These are phyloP conservation scores for Oncorhynchus mykiss DNA, from an alignment of 2,113 vertebrate species.

Conservation along the genomic window DNA sequence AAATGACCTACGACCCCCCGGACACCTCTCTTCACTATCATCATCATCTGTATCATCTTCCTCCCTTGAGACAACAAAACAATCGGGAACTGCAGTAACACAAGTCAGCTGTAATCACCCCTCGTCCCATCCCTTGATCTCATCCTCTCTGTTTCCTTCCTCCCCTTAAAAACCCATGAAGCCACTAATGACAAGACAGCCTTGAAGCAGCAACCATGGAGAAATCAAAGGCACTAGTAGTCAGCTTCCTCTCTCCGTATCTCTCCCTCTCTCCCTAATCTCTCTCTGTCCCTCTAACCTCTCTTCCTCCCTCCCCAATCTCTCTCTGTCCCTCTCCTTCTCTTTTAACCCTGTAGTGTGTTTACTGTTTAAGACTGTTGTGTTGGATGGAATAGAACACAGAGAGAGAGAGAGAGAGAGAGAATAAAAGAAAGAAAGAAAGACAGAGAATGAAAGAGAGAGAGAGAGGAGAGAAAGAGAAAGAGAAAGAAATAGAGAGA, in stretches of 20 bases:
- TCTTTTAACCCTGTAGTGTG: background rate
- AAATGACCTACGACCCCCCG: constrained; percentile 41
- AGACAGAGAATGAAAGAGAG: background rate
- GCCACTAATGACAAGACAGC: constrained; percentile 52
- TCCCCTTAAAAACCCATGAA: constrained; percentile 19
- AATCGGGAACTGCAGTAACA: constrained; percentile 33
- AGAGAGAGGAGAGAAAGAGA: background rate
- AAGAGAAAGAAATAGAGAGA: background rate
- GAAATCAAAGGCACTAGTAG: constrained; percentile 38
- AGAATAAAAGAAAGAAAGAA: background rate
- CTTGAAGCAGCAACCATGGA: constrained; percentile 43
- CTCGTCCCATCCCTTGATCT: constrained; percentile 52
- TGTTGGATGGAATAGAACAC: background rate
- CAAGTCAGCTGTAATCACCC: constrained; percentile 52
- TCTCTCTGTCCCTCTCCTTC: background rate
- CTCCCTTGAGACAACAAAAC: constrained; percentile 51
- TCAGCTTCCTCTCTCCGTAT: constrained; percentile 17
- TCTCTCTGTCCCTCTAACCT: background rate
- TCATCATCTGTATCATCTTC: constrained; percentile 24
- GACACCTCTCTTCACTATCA: background rate
- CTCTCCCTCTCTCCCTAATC: constrained; percentile 5
- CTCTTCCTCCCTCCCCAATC: constrained; percentile 20
- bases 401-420: background rate
- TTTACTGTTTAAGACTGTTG: background rate
- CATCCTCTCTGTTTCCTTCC: constrained; percentile 19